These are phyloP conservation scores for Calliphora vicina DNA, from an alignment of 1,140 invertebrate genomes.

Conservation along the genomic window DNA sequence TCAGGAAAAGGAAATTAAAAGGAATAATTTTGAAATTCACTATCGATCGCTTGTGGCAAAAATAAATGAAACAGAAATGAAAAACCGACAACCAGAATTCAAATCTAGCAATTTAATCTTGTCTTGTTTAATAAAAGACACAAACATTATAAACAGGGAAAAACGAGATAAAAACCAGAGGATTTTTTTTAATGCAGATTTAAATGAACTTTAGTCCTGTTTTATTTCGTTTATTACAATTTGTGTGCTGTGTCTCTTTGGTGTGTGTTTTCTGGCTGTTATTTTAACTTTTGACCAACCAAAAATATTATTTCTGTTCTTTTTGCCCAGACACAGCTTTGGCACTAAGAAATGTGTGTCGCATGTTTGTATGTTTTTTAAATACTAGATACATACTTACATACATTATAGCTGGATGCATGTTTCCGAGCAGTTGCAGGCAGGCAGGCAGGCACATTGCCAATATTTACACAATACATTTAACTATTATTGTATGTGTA, in stretches of 20 bases:
- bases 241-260: background rate
- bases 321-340: background rate
- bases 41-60: background rate
- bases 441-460: background rate
- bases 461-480: background rate
- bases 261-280: background rate
- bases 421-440: too few species aligned
- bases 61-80: background rate
- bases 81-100: background rate
- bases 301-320: background rate
- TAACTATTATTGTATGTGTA: too few species aligned
- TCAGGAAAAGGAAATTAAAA: background rate
- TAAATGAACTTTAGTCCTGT: slow-evolving; percentile 10
- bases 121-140: background rate
- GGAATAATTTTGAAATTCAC: background rate
- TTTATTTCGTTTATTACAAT: background rate
- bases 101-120: background rate
- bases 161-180: background rate
- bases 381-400: too few species aligned
- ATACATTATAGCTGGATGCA: too few species aligned
- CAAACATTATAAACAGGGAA: background rate
- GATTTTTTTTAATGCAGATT: background rate
- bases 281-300: background rate
- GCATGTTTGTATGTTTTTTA: too few species aligned
- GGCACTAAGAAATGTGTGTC: background rate